Evolutionary conservation across 1,140 invertebrate genomes (phyloP).

Genomic region (Diachasmimorpha longicaudata): DNA sequence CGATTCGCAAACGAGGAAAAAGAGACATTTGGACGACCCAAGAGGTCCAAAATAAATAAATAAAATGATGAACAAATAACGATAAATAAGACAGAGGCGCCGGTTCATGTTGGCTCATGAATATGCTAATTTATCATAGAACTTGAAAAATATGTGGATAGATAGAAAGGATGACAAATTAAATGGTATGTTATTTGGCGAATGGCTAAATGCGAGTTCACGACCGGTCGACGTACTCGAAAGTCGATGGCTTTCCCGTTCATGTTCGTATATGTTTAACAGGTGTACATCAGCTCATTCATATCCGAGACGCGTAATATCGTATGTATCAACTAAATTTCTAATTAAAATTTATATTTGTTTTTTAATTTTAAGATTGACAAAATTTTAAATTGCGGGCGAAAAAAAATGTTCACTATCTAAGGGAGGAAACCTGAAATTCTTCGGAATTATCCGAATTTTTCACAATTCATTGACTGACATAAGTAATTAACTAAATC

Average conservation of each 20-base stretch:
- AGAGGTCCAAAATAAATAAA: not conserved
- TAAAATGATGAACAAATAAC: not conserved
- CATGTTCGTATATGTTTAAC: not conserved
- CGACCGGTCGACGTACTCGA: conserved; percentile 54
- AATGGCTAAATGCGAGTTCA: conserved; percentile 15
- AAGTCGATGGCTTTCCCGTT: conserved; percentile 42
- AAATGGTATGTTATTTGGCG: conserved; percentile 4
- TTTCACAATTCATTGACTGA: no score
- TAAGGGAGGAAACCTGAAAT: no score
- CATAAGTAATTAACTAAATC: no score
- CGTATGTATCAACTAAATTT: not conserved
- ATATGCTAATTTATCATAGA: not conserved
- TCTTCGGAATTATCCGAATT: no score
- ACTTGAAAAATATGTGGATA: not conserved
- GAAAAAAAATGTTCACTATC: no score
- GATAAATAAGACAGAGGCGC: no score
- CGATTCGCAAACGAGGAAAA: not conserved
- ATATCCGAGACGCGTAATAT: not conserved
- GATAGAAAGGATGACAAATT: conserved; percentile 6
- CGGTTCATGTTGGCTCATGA: not conserved
- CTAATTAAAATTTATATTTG: not conserved
- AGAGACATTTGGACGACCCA: not conserved
- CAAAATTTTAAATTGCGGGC: no score
- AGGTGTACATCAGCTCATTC: not conserved
- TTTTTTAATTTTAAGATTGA: not conserved